Percentiles rank a stretch among this genome's conserved stretches.
These are phyloP conservation scores for Aphidoletes aphidimyza DNA, from an alignment of 2,888 invertebrate genomes.

Conservation along the genomic window DNA sequence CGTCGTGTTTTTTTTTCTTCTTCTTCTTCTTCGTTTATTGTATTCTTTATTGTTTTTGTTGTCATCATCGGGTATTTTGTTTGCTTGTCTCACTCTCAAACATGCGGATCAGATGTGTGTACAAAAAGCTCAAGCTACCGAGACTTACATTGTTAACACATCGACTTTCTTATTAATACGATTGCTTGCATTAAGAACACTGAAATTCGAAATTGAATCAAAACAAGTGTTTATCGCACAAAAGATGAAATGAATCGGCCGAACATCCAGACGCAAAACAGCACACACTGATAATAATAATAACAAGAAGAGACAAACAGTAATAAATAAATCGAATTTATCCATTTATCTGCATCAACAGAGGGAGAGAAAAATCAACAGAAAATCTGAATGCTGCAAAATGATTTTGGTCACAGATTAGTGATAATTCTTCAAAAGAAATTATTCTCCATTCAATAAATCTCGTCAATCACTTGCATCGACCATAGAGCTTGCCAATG, in stretches of 20 bases:
- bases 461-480: too few species aligned
- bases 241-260: not conserved
- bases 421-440: too few species aligned
- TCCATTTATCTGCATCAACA: too few species aligned
- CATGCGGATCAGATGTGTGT: not conserved
- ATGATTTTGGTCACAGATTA: too few species aligned
- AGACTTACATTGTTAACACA: not conserved
- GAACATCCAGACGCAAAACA: not conserved
- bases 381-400: too few species aligned
- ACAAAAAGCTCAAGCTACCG: not conserved
- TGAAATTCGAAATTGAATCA: not conserved
- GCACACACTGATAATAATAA: too few species aligned
- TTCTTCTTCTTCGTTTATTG: too few species aligned
- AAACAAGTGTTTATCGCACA: conserved; percentile 47
- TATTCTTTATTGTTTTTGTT: not conserved
- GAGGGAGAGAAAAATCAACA: too few species aligned
- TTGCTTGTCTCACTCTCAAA: not conserved
- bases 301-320: not conserved
- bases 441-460: too few species aligned
- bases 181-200: not conserved
- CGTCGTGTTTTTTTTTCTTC: too few species aligned
- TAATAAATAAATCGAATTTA: too few species aligned
- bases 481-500: too few species aligned
- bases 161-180: not conserved
- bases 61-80: not conserved